Conservation (phyloP, 2,113 vertebrate genomes). For the human (Homo sapiens) region DNA sequence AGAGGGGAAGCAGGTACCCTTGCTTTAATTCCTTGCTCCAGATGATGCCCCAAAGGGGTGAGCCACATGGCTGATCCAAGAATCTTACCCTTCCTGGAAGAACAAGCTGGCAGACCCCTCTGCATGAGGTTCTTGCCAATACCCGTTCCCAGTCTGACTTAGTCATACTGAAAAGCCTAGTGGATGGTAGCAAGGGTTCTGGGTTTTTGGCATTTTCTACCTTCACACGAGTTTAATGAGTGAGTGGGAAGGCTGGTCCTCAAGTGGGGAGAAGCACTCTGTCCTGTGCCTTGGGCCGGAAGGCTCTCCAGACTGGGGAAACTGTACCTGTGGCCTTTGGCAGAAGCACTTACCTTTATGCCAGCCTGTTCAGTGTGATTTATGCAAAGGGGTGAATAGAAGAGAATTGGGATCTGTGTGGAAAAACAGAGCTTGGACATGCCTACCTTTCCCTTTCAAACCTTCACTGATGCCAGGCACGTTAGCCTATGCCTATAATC, state of each 20-base stretch:
- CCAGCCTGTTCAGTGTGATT: background rate
- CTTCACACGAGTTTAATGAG: background rate
- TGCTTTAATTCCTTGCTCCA: slow-evolving; percentile 25
- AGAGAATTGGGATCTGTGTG: background rate
- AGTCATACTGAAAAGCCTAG: background rate
- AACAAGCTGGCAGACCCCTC: background rate
- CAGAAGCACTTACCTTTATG: background rate
- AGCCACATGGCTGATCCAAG: background rate
- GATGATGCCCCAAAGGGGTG: background rate
- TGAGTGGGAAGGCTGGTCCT: background rate
- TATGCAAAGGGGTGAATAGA: background rate
- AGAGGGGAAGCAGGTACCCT: background rate
- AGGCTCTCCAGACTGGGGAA: background rate
- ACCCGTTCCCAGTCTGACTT: background rate
- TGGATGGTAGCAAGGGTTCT: background rate
- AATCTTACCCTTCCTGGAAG: background rate
- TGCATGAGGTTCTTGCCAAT: background rate
- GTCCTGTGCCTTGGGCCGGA: fast-evolving
- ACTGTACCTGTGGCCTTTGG: background rate
- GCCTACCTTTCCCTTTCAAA: background rate
- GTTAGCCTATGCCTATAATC: no score
- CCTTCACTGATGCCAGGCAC: background rate
- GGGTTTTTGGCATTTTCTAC: background rate
- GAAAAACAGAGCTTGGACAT: background rate
- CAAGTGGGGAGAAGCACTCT: background rate